Conservation (phyloP, 2,113 vertebrate genomes). For the Centropus unirufus region DNA sequence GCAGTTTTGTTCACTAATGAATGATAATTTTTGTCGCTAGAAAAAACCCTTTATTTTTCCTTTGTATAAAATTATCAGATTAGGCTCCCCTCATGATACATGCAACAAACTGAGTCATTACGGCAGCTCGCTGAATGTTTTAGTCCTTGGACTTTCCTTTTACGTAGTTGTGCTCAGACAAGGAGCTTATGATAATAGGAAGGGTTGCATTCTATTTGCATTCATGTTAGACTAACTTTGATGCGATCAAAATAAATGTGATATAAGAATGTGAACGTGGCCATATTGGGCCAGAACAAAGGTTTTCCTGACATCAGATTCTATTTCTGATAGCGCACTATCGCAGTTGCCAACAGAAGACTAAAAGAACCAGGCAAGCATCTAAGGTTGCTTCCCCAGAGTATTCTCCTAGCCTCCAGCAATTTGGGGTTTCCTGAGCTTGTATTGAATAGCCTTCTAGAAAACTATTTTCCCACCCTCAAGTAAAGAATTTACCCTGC, state of each 20-base stretch:
- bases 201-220: background rate
- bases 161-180: background rate
- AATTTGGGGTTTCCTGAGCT: background rate
- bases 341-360: background rate
- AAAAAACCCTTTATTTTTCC: background rate
- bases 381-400: background rate
- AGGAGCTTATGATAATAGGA: background rate
- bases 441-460: background rate
- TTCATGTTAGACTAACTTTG: background rate
- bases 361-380: background rate
- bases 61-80: conserved; percentile 12
- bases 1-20: conserved; percentile 1
- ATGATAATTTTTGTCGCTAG: background rate
- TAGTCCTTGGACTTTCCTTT: background rate
- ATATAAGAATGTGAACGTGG: background rate
- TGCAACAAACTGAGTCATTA: background rate
- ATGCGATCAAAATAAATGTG: background rate
- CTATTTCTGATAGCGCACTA: background rate
- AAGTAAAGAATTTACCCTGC: background rate
- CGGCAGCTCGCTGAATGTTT: background rate
- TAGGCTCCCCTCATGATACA: background rate
- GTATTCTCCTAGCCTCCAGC: background rate
- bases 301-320: background rate
- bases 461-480: background rate
- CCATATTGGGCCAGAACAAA: background rate